Conservation (phyloP, 2,888 invertebrate genomes). For the Patella caerulea region DNA sequence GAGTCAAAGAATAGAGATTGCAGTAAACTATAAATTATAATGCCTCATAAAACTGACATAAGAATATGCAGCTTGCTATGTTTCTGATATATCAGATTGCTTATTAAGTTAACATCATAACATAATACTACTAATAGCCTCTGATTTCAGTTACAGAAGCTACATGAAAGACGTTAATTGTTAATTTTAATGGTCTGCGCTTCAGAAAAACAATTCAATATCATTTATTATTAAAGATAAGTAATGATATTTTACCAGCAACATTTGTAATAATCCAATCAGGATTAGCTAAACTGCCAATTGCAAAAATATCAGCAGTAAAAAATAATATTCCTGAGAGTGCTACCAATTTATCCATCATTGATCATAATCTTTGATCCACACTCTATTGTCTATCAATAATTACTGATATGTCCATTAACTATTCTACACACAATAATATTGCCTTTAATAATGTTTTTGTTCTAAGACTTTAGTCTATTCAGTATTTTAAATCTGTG, state of each 20-base stretch:
- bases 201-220: too few species aligned
- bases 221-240: too few species aligned
- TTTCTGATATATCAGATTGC: neutral
- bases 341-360: constrained; percentile 57
- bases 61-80: neutral
- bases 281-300: constrained; percentile 58
- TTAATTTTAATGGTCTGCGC: neutral
- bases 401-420: too few species aligned
- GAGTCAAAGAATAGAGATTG: too few species aligned
- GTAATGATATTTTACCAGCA: constrained; percentile 41
- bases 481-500: too few species aligned
- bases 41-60: too few species aligned
- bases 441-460: too few species aligned
- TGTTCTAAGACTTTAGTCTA: too few species aligned
- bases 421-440: too few species aligned
- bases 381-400: too few species aligned
- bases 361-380: neutral
- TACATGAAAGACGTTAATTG: neutral
- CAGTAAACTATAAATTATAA: too few species aligned
- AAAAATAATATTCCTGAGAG: constrained; percentile 57
- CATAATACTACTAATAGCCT: neutral
- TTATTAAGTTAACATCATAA: neutral
- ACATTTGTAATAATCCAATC: constrained; percentile 61
- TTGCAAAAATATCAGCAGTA: constrained; percentile 58
- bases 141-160: neutral